Conservation (phyloP, 2,113 vertebrate species). For the Stigmatopora nigra region DNA sequence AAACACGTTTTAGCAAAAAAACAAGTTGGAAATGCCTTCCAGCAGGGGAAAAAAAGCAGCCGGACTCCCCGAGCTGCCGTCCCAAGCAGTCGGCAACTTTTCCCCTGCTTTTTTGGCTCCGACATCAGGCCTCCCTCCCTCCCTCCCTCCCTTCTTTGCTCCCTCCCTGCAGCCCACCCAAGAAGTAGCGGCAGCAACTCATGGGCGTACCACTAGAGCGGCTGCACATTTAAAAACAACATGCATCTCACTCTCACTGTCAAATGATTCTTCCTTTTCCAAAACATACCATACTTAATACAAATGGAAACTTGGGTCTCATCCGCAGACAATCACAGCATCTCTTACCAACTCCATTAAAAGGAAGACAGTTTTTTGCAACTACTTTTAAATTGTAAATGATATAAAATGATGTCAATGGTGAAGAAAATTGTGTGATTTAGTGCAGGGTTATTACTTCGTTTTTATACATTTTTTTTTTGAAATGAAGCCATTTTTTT, state of each 20-base stretch:
- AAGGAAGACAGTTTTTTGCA: background rate
- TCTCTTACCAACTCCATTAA: conserved; percentile 27
- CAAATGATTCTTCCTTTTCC: conserved; percentile 42
- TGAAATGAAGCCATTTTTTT: too few species aligned
- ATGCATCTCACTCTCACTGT: conserved; percentile 53
- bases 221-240: conserved; percentile 76
- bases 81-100: conserved; percentile 66
- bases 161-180: conserved; percentile 75
- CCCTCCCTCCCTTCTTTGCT: conserved; percentile 51
- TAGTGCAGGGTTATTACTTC: background rate
- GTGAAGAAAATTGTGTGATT: background rate
- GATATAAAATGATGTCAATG: background rate
- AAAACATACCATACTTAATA: conserved; percentile 62
- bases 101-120: conserved; percentile 55
- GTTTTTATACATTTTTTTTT: too few species aligned
- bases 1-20: conserved; percentile 6
- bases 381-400: background rate
- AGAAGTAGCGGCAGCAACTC: conserved; percentile 66
- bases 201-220: conserved; percentile 79
- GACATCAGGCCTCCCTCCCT: conserved; percentile 48
- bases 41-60: conserved; percentile 56
- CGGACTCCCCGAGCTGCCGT: conserved; percentile 52
- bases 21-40: conserved; percentile 66
- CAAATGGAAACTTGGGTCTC: conserved; percentile 63
- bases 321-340: conserved; percentile 61